Base-by-base conservation (phyloP, 2,797 vertebrate genomes). In the Allenopithecus nigroviridis region DNA sequence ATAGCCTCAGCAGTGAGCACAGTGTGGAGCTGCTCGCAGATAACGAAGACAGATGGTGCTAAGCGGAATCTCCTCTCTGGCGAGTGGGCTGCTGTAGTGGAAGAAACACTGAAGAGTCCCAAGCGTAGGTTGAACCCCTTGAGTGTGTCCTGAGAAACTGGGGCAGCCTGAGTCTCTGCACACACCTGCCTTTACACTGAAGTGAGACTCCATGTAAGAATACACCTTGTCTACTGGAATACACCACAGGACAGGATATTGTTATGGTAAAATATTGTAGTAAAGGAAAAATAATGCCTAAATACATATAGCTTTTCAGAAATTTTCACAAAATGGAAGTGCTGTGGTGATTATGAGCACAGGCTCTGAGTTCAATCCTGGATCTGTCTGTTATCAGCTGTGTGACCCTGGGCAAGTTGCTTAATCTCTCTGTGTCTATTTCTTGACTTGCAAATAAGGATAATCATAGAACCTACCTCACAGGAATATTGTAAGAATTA, bases 101-200 rank as follows among this genome's bases (percentile, higher is more conserved):
- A 80, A 74, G 61, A 36, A 36, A 14, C 72, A 9, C 10, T 19
- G 43, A 36, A 50, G 19, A 48, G 41, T 41, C 50, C 72, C 48
- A n/a, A 3, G 26, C 17, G 3, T 17, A 17, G 46, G 21, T 33
- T 21, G 46, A 48, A 24, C 53, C 24, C 17, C 9, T 16, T 7
- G 28, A 33, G 24, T 26, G 0, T 1, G 21, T n/a, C 30, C 17
- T 13, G 24, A 64, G 16, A 11, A 21, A 10, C n/a, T 1, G 2
- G 16, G 10, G 48, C 61, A 14, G 8, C 8, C 36, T n/a, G 61
- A 36, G 89, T 11, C 28, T 80, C 21, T 33, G 50, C 26, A 2
- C 7, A 10, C 36, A 28, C 16, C 53, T n/a, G 59, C 46, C 43
- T 53, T 7, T 46, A 21, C 5, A 33, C 0, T 30, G 68, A 89